These are phyloP conservation scores for Oscheius sp. DNA, from an alignment of 2,888 invertebrate species.

Conservation along the genomic window DNA sequence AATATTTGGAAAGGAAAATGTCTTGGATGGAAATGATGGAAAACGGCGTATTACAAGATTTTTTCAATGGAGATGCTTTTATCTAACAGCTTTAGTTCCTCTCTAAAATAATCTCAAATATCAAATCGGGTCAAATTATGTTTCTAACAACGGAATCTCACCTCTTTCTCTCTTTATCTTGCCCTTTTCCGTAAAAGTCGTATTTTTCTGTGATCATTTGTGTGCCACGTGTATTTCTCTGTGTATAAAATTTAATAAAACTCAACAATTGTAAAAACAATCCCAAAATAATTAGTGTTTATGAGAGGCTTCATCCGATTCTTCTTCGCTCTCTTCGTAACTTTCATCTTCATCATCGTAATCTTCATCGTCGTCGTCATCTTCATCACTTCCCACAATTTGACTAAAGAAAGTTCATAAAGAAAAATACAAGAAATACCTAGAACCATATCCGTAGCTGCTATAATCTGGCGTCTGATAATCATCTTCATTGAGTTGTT, in stretches of 20 bases:
- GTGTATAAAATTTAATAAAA: not conserved
- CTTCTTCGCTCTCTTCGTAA: conserved; percentile 26
- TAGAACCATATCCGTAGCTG: conserved; percentile 7
- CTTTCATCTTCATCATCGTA: conserved; percentile 10
- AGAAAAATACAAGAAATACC: too few species aligned
- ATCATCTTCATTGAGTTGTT: conserved; percentile 28
- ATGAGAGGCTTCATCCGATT: conserved; percentile 24
- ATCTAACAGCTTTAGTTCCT: conserved; percentile 4
- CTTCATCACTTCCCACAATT: not conserved
- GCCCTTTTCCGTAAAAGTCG: not conserved
- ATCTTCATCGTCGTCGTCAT: conserved; percentile 20
- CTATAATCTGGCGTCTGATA: conserved; percentile 21
- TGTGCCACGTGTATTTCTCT: not conserved
- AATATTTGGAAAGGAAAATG: conserved; percentile 64
- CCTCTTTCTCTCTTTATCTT: not conserved
- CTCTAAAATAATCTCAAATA: too few species aligned
- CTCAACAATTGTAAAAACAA: conserved; percentile 3
- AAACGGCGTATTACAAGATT: conserved; percentile 48
- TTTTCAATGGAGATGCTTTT: conserved; percentile 42
- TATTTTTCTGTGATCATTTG: not conserved
- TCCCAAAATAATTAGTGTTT: not conserved
- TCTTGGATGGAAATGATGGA: conserved; percentile 57
- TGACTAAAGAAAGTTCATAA: not conserved
- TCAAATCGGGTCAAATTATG: not conserved
- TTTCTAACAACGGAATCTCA: conserved; percentile 1